A percentile compares a stretch with the other conserved stretches of the same genome.
Evolutionary conservation across 2,888 invertebrate species (phyloP).

Genomic region (Agriopis aurantiaria): DNA sequence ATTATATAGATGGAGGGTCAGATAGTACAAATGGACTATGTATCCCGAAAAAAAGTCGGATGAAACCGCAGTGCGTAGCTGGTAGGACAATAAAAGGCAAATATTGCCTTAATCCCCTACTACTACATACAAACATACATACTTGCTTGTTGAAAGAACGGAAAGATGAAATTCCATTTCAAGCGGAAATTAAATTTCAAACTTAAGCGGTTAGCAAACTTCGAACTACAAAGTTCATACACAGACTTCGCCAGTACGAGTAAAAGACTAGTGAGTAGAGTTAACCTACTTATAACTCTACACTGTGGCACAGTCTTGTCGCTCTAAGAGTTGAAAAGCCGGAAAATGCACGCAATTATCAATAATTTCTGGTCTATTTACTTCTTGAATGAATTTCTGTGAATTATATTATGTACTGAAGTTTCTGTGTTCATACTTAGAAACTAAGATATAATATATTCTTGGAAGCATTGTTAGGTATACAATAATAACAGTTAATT

Average conservation of each 20-base stretch:
- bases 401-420: not conserved
- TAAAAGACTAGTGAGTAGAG: not conserved
- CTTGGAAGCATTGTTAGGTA: too few relatives aligned
- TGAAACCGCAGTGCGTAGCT: too few relatives aligned
- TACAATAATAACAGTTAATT: too few relatives aligned
- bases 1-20: too few relatives aligned
- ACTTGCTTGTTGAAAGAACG: not conserved
- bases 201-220: constrained; percentile 4
- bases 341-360: constrained; percentile 12
- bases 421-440: not conserved
- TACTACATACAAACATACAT: too few relatives aligned
- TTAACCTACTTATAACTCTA: constrained; percentile 2
- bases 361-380: constrained; percentile 19
- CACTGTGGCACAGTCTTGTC: constrained; percentile 15
- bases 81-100: too few relatives aligned
- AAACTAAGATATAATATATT: too few relatives aligned
- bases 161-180: not conserved
- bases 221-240: not conserved
- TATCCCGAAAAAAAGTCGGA: too few relatives aligned
- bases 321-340: constrained; percentile 10
- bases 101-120: too few relatives aligned
- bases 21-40: too few relatives aligned
- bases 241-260: too few relatives aligned
- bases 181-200: not conserved
- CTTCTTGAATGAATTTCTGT: constrained; percentile 15